Evolutionary conservation across 2,113 vertebrate species (phyloP), one percentile per base, ranked within the genome.

Genomic region (Heterochromis multidens): DNA sequence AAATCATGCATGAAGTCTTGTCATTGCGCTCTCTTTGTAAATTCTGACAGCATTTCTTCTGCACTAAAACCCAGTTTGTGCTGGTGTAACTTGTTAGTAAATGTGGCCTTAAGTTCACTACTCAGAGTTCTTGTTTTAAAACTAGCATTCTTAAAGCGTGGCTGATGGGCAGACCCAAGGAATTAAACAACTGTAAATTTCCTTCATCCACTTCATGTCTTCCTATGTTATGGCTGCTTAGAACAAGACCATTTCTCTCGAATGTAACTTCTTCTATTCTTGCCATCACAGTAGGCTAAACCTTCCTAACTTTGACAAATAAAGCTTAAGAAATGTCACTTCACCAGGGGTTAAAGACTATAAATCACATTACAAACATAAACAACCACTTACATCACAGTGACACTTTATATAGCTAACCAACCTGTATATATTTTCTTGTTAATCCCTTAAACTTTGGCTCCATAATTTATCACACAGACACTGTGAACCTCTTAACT

Each of bases 341-440:
- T 72, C 43, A 72, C 43, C 67, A 70, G 65, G 16, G 27, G 40
- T 49, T 49, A 16, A 72, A 29, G 65, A 70, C 67, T 72, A 72
- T 72, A 31, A 52, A 74, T 5, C 29, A 52, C 7, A 21, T 8
- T 7, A 8, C 6, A 56, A 56, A 56, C 7, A 7, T n/a, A 56
- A n/a, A n/a, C 52, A n/a, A n/a, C 21, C 19, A 56, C 19, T n/a
- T 8, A n/a, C 70, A 54, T 54, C 54, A 33, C 27, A 31, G 5
- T 31, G 70, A 54, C 70, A n/a, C 27, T n/a, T n/a, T n/a, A n/a
- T n/a, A n/a, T n/a, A n/a, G n/a, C n/a, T n/a, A n/a, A n/a, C n/a
- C n/a, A n/a, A n/a, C n/a, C n/a, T n/a, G 17, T 0, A 29, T 11
- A 74, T 33, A 31, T 74, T 54, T 7, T 74, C 27, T 33, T 54